A percentile compares a stretch with the other conserved stretches of the same genome.
These are phyloP conservation scores for Tetrao urogallus DNA, from an alignment of 2,113 vertebrate genomes.

Conservation along the genomic window DNA sequence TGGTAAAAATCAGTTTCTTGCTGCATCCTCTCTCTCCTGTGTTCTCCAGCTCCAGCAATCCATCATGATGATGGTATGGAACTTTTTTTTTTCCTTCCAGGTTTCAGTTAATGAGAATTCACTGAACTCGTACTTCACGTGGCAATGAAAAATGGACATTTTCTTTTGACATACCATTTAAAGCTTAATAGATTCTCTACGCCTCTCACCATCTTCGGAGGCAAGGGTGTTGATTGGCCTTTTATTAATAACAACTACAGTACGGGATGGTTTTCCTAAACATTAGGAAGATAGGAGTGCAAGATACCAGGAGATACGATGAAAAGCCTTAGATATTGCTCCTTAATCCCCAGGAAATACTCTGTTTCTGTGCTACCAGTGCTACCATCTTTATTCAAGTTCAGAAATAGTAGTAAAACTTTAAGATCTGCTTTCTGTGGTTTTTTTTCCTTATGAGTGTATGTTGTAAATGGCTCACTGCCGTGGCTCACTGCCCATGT, in stretches of 20 bases:
- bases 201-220: fast-evolving
- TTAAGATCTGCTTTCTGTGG: neutral
- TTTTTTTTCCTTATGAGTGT: neutral
- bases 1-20: neutral
- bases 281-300: neutral
- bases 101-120: neutral
- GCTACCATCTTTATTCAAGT: neutral
- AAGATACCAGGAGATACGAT: neutral
- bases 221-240: neutral
- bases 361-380: neutral
- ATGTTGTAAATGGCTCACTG: neutral
- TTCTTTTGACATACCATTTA: neutral
- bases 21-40: conserved; percentile 7
- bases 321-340: neutral
- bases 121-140: neutral
- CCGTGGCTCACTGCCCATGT: neutral
- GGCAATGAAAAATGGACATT: neutral
- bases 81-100: neutral
- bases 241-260: neutral
- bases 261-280: neutral
- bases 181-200: neutral
- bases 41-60: neutral
- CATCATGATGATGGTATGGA: neutral
- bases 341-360: neutral
- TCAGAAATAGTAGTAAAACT: neutral